A percentile compares a stretch with the other conserved stretches of the same genome.
Evolutionary conservation across 2,797 vertebrate species (phyloP).

Genomic region (Botia almorhae): DNA sequence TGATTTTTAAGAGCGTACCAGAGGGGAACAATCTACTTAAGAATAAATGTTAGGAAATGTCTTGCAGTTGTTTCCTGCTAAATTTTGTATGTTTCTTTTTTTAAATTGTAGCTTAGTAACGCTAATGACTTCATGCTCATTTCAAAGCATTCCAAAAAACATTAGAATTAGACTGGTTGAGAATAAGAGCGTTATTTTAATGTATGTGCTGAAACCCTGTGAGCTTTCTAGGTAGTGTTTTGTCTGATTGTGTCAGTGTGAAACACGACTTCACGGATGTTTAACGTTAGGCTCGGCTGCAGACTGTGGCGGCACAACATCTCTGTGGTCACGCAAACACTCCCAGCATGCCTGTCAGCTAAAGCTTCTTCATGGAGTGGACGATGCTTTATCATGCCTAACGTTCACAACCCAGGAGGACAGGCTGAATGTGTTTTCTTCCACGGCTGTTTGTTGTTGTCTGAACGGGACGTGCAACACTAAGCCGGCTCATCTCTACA

Average conservation of each 20-base stretch:
- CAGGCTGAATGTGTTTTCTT: conserved; percentile 32
- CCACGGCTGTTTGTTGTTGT: conserved; percentile 19
- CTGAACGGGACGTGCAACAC: background rate
- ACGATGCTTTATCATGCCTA: conserved; percentile 38
- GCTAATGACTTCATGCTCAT: no score
- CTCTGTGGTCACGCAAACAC: conserved; percentile 22
- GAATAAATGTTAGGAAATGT: background rate
- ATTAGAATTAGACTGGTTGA: conserved; percentile 44
- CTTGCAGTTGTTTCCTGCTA: background rate
- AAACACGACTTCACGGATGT: conserved; percentile 49
- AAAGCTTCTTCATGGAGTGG: conserved; percentile 41
- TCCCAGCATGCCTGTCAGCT: conserved; percentile 14
- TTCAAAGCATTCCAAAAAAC: conserved; percentile 33
- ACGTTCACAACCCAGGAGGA: conserved; percentile 30
- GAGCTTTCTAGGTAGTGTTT: conserved; percentile 21
- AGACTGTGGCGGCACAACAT: conserved; percentile 17
- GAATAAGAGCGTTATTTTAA: background rate
- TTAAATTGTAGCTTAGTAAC: background rate
- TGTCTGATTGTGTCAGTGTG: conserved; percentile 15
- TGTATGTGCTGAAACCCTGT: background rate
- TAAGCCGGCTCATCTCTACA: conserved; percentile 69
- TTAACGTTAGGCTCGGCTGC: conserved; percentile 37
- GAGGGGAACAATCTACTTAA: no score
- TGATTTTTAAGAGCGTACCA: background rate
- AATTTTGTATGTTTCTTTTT: no score